Evolutionary conservation across 2,888 invertebrate genomes (phyloP).

Genomic region (Abscondita cerata): DNA sequence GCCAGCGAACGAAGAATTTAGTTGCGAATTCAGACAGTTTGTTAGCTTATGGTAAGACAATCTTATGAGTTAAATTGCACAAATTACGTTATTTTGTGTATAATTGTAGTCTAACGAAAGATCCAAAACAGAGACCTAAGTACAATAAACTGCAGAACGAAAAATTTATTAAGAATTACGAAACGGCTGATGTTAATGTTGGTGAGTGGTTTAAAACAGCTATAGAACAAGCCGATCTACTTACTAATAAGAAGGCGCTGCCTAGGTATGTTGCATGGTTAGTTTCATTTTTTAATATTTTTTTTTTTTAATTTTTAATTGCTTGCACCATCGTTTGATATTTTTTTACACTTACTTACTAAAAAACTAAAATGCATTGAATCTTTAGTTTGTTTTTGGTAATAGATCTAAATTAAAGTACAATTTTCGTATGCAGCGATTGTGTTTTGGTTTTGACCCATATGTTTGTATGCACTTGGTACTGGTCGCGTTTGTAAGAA

Average conservation of each 20-base stretch:
- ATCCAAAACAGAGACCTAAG: slow-evolving; percentile 92
- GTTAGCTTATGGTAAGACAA: slow-evolving; percentile 85
- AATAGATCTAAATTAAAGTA: too few species aligned
- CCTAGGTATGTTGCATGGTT: slow-evolving; percentile 62
- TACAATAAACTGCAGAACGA: slow-evolving; percentile 90
- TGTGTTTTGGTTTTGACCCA: too few species aligned
- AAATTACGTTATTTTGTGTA: slow-evolving; percentile 29
- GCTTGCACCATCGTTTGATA: background rate
- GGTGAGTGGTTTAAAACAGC: slow-evolving; percentile 83
- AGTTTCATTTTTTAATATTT: slow-evolving; percentile 45
- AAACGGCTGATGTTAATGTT: slow-evolving; percentile 74
- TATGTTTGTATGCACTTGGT: too few species aligned
- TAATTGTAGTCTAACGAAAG: slow-evolving; percentile 84
- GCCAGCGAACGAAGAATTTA: slow-evolving; percentile 79
- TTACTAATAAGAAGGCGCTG: slow-evolving; percentile 55
- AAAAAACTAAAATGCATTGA: too few species aligned
- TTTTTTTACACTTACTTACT: too few species aligned
- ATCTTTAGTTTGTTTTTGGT: too few species aligned
- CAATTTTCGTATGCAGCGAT: too few species aligned
- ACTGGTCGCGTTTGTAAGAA: too few species aligned
- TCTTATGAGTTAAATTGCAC: background rate
- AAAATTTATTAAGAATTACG: slow-evolving; percentile 84
- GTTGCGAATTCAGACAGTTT: slow-evolving; percentile 87
- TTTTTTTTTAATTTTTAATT: background rate
- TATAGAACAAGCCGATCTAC: slow-evolving; percentile 60